Evolutionary conservation across 2,113 vertebrate species (phyloP), one percentile per base, ranked within the genome.

Genomic region (Tursiops truncatus): DNA sequence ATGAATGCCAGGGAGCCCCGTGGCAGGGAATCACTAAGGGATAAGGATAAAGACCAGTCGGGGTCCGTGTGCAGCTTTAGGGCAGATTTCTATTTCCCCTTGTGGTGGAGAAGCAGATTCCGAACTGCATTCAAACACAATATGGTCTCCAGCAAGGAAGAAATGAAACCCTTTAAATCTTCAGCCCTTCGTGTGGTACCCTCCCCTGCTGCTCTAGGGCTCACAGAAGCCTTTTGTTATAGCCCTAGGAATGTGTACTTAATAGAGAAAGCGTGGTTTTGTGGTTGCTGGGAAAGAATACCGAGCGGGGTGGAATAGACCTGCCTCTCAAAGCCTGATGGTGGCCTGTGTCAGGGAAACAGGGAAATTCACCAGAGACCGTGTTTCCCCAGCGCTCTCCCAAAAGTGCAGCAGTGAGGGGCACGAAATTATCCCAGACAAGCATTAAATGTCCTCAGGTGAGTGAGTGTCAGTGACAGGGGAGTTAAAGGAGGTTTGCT

Each of bases 11-110:
- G 73, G 96, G 93, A 96, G 94, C 95, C 90, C 82, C 60, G 13
- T 63, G 93, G 85, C 95, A 97, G 96, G 91, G 97, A 98, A 96
- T 98, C 97, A 97, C 92, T 96, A 84, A 95, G 93, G 89, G 60
- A 77, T 47, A 91, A 96, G 91, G 71, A 97, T 53, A 85, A 95
- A 93, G 89, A 92, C 63, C 58, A 38, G 6, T 20, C 4, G 8
- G 67, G 80, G 86, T 83, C 95, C 58, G 89, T 1, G 28, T 26
- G 68, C 70, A 74, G 65, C 44, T 82, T 96, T 79, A 96, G 50
- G 82, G 71, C 68, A 94, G 47, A 91, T 93, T 92, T 93, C 73
- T 67, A 28, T 87, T 7, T 65, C 86, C 82, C 60, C 20, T 23
- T 13, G 41, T n/a, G 81, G 81, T 74, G 58, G 82, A 82, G 38